Evolutionary conservation across 2,113 vertebrate genomes (phyloP).

Genomic region (Laticauda laticaudata): DNA sequence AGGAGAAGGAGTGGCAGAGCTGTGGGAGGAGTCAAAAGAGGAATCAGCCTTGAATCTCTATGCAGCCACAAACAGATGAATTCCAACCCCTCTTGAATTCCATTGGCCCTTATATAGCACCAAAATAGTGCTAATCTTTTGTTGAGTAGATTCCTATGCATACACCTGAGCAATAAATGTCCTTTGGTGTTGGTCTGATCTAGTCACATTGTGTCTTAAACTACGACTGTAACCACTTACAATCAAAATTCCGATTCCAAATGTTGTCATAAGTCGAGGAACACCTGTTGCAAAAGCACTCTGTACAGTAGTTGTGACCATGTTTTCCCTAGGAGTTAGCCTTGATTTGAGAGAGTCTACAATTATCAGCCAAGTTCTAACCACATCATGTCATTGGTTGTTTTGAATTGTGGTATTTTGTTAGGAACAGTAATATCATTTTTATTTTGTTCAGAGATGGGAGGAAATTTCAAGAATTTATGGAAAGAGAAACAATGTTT

Average conservation of each 20-base stretch:
- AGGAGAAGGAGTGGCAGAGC: neutral
- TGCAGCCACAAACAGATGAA: neutral
- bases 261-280: neutral
- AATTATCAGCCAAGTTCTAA: neutral
- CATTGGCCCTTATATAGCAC: neutral
- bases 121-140: neutral
- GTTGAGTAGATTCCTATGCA: neutral
- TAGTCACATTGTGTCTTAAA: neutral
- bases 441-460: neutral
- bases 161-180: neutral
- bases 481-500: neutral
- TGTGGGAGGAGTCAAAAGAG: neutral
- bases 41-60: neutral
- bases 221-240: neutral
- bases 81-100: neutral
- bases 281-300: neutral
- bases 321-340: neutral
- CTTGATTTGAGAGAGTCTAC: neutral
- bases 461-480: neutral
- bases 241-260: neutral
- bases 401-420: neutral
- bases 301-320: neutral
- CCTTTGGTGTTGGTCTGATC: too few relatives aligned
- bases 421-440: neutral
- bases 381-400: neutral